Base-by-base conservation (phyloP, 2,113 vertebrate species). In the Rhodinocichla rosea region DNA sequence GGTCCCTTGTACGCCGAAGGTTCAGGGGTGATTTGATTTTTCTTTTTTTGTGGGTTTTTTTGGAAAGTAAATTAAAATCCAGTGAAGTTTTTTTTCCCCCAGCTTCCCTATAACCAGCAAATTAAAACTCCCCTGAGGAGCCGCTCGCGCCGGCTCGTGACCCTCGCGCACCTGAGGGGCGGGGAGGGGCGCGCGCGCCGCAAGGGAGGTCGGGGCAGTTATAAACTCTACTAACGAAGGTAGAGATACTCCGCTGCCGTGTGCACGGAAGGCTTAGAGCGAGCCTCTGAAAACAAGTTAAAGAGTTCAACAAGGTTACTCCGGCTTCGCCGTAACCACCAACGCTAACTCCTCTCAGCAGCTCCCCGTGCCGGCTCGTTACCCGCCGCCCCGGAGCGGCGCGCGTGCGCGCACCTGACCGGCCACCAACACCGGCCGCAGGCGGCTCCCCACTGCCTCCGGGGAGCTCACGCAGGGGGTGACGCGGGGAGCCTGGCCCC, bases 171-270 rank as follows among this genome's bases (percentile, higher is more conserved):
- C 65, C 53, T 22, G n/a, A 68, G 63, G 52, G n/a, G 45, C 3
- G 30, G 23, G 11, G 53, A 78, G 26, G 13, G 27, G 42, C 20
- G 42, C 26, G 53, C 8, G 52, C 40, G 9, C 62, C n/a, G n/a
- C n/a, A 24, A 57, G 17, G 23, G 35, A 33, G 10, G 3, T 2
- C 4, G 3, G 30, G 21, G 11, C 8, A 23, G 10, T 22, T 7
- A 18, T 2, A 62, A 62, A 55, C 3, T 24, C n/a, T 40, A 30
- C n/a, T 47, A 30, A 47, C 7, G 10, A 1, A 0, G 24, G 4
- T 0, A 3, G 3, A 15, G 19, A 2, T 26, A 30, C 11, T 30
- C 42, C 6, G 13, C n/a, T 24, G 30, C 42, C 30, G 20, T 5
- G 19, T 16, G 30, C 11, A 1, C 7, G 9, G 7, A 28, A 28